Evolutionary conservation across 2,888 invertebrate genomes (phyloP).

Genomic region (Plebejus argus): DNA sequence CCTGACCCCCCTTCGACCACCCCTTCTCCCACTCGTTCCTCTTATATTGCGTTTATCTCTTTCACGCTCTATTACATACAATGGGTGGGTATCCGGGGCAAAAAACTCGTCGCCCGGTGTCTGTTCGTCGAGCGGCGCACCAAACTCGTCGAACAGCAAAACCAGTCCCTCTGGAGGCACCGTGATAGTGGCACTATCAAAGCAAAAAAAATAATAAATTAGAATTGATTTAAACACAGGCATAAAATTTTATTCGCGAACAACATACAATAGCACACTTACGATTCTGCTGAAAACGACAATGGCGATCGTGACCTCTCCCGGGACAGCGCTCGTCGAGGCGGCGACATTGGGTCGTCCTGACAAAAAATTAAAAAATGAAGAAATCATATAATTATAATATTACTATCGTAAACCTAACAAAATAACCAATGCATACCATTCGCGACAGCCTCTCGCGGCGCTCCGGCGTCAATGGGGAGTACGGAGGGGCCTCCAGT

Average conservation of each 20-base stretch:
- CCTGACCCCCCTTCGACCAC: slow-evolving; percentile 20
- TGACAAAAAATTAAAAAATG: slow-evolving; percentile 12
- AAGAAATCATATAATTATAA: background rate
- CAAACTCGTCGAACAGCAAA: background rate
- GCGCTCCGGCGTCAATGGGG: no score
- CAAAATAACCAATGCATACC: background rate
- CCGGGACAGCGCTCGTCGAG: slow-evolving; percentile 22
- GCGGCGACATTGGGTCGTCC: background rate
- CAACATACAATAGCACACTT: background rate
- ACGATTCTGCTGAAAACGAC: background rate
- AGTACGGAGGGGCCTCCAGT: no score
- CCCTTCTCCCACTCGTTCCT: slow-evolving; percentile 21
- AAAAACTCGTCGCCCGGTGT: background rate
- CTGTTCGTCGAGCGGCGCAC: background rate
- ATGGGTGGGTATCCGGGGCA: no score
- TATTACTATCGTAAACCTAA: background rate
- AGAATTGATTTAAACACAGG: background rate
- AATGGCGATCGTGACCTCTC: slow-evolving; percentile 33
- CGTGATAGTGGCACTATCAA: background rate
- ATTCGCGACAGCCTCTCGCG: no score
- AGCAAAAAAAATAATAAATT: background rate
- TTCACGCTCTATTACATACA: slow-evolving; percentile 9
- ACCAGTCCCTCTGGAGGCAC: background rate
- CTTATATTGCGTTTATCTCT: background rate
- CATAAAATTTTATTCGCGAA: background rate